Evolutionary conservation across 1,140 invertebrate genomes (phyloP), one percentile per base, ranked within the genome.

Genomic region (Drosophila ambigua): DNA sequence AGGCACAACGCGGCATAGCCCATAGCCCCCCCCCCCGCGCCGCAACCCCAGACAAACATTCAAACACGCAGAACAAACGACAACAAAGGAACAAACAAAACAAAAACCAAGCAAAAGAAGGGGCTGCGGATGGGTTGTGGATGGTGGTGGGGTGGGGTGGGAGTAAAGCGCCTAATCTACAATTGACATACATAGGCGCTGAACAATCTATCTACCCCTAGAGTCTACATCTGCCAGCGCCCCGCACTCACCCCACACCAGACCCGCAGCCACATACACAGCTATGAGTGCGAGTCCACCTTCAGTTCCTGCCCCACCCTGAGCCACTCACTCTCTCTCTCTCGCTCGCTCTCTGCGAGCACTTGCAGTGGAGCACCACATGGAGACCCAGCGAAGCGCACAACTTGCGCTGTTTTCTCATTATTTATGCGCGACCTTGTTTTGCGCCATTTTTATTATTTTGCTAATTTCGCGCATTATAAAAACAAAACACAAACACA

Each of bases 391-490:
- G 48, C 74, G 72, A 87, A 80, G 73, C 82, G 77, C 77, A 61
- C 82, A 80, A 72, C 80, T 75, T 75, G 76, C 61, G 64, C 82
- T 78, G 65, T 78, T 87, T 85, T 78, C 82, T 82, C 82, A 85
- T 85, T 85, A 85, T 85, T 85, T 87, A 85, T 87, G 82, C 82
- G 82, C 82, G 82, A 85, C 82, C 82, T 85, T 85, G 82, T 85
- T 85, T 85, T 85, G 74, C 79, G 82, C 82, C 82, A 87, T 87
- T 85, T 85, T 87, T 85, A 85, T 85, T 85, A 87, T 85, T 85
- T 85, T 87, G 82, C 82, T 85, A 85, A 85, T 85, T 85, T 85
- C 62, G 82, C 69, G 82, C 82, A 87, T 87, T 85, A 87, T 75
- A 85, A 85, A 85, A 81, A 72, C 57, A 59, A 72, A 61, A 75